Conservation (phyloP, 1,140 invertebrate genomes). For the Himalopsyche phryganea region DNA sequence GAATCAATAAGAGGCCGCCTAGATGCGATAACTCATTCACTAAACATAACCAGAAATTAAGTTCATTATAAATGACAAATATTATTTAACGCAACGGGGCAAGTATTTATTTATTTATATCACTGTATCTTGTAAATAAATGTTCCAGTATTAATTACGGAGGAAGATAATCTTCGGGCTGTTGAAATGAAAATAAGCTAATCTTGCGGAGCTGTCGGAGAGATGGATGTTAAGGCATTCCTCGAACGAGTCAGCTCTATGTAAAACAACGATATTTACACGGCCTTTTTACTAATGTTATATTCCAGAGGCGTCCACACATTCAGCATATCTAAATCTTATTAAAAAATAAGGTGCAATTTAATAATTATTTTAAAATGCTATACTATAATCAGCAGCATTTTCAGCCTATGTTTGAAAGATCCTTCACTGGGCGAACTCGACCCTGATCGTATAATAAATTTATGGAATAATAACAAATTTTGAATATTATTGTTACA, state of each 20-base stretch:
- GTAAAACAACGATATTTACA: slow-evolving; percentile 31
- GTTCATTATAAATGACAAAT: slow-evolving; percentile 17
- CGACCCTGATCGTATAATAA: too few relatives aligned
- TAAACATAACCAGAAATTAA: slow-evolving; percentile 9
- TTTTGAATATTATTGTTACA: too few relatives aligned
- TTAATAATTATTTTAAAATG: too few relatives aligned
- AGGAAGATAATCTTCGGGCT: slow-evolving; percentile 27
- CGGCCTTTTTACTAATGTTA: slow-evolving; percentile 13
- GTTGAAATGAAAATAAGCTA: slow-evolving; percentile 35
- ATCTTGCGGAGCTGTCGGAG: slow-evolving; percentile 23
- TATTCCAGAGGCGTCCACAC: neutral
- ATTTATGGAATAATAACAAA: too few relatives aligned
- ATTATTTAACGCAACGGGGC: slow-evolving; percentile 6
- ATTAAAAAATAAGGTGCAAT: too few relatives aligned
- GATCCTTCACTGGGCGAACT: too few relatives aligned
- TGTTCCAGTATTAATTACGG: slow-evolving; percentile 27
- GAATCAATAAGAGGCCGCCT: neutral
- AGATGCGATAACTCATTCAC: neutral
- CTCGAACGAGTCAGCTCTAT: slow-evolving; percentile 10
- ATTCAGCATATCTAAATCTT: too few relatives aligned
- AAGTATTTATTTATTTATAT: slow-evolving; percentile 12
- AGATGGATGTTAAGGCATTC: slow-evolving; percentile 30
- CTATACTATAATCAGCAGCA: too few relatives aligned
- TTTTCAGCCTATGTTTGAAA: too few relatives aligned
- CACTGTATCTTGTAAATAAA: slow-evolving; percentile 19